Evolutionary conservation across 2,113 vertebrate genomes (phyloP).

Genomic region (Periophthalmodon schlosseri): DNA sequence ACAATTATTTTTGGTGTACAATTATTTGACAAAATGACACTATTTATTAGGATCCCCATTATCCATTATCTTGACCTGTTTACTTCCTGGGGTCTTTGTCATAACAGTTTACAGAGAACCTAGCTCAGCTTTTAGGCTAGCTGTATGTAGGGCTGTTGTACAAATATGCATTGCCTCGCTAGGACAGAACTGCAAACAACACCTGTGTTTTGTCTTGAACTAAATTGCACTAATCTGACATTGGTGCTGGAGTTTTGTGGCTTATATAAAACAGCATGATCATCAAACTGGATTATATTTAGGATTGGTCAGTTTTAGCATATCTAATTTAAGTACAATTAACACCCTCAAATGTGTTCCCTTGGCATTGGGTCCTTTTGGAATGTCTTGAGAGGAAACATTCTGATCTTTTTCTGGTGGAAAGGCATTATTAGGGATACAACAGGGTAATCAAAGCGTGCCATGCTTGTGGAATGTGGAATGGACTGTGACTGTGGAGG

Average conservation of each 20-base stretch:
- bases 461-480: neutral
- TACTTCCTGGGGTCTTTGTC: too few species aligned
- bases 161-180: too few species aligned
- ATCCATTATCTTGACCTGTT: too few species aligned
- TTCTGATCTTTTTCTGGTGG: neutral
- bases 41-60: neutral
- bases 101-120: too few species aligned
- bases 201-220: too few species aligned
- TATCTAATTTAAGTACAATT: conserved; percentile 6
- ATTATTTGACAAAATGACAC: neutral
- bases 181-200: too few species aligned
- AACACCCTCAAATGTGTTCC: conserved; percentile 34
- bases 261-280: neutral
- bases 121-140: too few species aligned
- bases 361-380: conserved; percentile 10
- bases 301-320: neutral
- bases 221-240: too few species aligned
- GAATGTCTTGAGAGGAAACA: conserved; percentile 1
- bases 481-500: too few species aligned
- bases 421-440: conserved; percentile 15
- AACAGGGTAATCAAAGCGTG: neutral
- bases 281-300: conserved; percentile 8
- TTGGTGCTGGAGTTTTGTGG: neutral
- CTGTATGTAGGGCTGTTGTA: too few species aligned
- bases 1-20: too few species aligned